Base-by-base conservation (phyloP, 1,140 invertebrate genomes). In the Pseudomyrmex concolor region DNA sequence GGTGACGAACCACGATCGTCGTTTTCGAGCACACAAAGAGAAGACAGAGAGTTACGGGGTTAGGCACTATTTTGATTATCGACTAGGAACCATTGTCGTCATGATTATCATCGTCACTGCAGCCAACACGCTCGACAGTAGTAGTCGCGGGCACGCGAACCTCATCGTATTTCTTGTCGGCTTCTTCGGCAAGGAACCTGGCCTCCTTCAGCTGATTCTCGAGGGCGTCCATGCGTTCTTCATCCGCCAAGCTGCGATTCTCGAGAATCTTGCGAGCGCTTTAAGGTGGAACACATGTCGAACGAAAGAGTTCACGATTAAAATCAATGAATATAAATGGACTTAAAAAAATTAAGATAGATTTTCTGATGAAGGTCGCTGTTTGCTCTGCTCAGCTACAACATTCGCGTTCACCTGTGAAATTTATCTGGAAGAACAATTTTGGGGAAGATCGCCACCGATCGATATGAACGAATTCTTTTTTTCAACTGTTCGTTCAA, bases 81-180 rank as follows among this genome's bases (percentile, higher is more conserved):
- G 90, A 94, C 93, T 94, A 94, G 92, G 93, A 94, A 93, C 91
- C 92, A 92, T 93, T 90, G 83, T 89, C 87, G 83, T 85, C 62
- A 86, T 88, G 67, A 88, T 87, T 86, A 90, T 89, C 89, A 89
- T 86, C 81, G 84, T 88, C 91, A 92, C 91, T 94, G 92, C 91
- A 92, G 91, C 90, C 91, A 84, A 88, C 91, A 93, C 91, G 89
- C 89, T 91, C 86, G 87, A 88, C 88, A 90, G 83, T 90, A 86
- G 89, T 88, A 90, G 86, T 89, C 86, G 91, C 86, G 63, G 92
- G 89, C 89, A 92, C 93, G 92, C 93, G 95, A 96, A 99, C 99
- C 99, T 99, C 99, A 98, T 99, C 99, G 96, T 99, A 99, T 99
- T 99, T 99, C 96, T 99, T 98, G 96, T 99, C 99, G 93, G 99